Conservation (phyloP, 2,888 invertebrate species). For the Drosophila flavopinicola region DNA sequence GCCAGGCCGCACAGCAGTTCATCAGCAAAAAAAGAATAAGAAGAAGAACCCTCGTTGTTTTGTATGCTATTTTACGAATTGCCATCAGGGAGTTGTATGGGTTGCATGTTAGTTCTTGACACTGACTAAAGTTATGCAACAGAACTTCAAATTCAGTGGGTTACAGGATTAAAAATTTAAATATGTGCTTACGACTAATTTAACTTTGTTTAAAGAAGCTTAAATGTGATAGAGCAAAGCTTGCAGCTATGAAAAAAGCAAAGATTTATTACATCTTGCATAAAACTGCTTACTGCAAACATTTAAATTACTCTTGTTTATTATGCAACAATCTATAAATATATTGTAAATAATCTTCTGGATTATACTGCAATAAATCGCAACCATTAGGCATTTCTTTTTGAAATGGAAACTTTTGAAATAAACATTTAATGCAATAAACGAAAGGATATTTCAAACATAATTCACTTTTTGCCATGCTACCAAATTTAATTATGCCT, state of each 20-base stretch:
- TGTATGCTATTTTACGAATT: conserved; percentile 45
- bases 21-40: neutral
- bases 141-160: neutral
- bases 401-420: too few species aligned
- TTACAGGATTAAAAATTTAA: too few species aligned
- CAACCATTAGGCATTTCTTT: neutral
- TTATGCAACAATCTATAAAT: neutral
- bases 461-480: conserved; percentile 14
- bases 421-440: conserved; percentile 10
- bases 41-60: conserved; percentile 12
- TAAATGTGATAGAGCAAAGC: too few species aligned
- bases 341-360: neutral
- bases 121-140: neutral
- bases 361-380: neutral
- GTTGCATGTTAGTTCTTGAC: conserved; percentile 18
- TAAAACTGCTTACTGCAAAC: too few species aligned
- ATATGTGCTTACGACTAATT: too few species aligned
- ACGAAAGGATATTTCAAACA: conserved; percentile 1
- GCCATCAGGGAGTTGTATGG: conserved; percentile 38
- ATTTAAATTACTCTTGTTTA: neutral
- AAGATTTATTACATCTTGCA: too few species aligned
- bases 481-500: conserved; percentile 1
- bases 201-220: too few species aligned
- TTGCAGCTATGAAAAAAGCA: too few species aligned
- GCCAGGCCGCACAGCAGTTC: conserved; percentile 28